phyloP scores from a whole-genome alignment of 2,888 invertebrate species.

The Drosophila demipolita region DNA sequence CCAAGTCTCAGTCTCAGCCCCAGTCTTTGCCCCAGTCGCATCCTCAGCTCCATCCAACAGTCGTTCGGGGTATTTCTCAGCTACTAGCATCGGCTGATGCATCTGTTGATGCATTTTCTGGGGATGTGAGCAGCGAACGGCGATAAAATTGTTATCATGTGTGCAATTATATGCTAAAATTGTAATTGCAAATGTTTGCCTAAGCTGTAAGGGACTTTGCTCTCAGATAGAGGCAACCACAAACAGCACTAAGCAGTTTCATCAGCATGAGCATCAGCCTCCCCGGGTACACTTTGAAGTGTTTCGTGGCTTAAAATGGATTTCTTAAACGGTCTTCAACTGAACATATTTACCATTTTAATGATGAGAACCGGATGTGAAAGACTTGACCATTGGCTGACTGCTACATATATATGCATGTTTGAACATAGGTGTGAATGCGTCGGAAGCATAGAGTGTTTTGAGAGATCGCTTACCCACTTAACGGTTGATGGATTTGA shows the following conservation, averaged over 20 bases:
- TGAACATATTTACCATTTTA: constrained; percentile 63
- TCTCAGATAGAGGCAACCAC: constrained; percentile 47
- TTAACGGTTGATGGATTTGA: constrained; percentile 28
- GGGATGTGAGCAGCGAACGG: constrained; percentile 32
- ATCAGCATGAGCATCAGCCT: constrained; percentile 12
- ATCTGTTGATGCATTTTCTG: constrained; percentile 58
- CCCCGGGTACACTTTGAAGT: constrained; percentile 68
- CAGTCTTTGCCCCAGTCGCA: constrained; percentile 9
- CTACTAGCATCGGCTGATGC: constrained; percentile 20
- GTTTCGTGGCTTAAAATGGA: constrained; percentile 77
- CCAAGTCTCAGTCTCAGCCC: not conserved
- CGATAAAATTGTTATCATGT: constrained; percentile 81
- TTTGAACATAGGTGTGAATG: constrained; percentile 37
- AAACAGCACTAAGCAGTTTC: not conserved
- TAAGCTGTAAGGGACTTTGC: constrained; percentile 72
- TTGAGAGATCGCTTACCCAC: constrained; percentile 18
- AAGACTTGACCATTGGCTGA: constrained; percentile 43
- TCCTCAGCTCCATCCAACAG: constrained; percentile 10
- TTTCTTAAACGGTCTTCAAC: constrained; percentile 78
- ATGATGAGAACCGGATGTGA: constrained; percentile 77
- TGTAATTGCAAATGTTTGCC: constrained; percentile 80
- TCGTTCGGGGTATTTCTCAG: constrained; percentile 22
- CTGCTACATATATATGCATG: constrained; percentile 7
- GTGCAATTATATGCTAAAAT: constrained; percentile 81
- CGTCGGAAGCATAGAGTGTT: constrained; percentile 36